Base-by-base conservation (phyloP, 2,797 vertebrate species). In the Okamejei kenojei region DNA sequence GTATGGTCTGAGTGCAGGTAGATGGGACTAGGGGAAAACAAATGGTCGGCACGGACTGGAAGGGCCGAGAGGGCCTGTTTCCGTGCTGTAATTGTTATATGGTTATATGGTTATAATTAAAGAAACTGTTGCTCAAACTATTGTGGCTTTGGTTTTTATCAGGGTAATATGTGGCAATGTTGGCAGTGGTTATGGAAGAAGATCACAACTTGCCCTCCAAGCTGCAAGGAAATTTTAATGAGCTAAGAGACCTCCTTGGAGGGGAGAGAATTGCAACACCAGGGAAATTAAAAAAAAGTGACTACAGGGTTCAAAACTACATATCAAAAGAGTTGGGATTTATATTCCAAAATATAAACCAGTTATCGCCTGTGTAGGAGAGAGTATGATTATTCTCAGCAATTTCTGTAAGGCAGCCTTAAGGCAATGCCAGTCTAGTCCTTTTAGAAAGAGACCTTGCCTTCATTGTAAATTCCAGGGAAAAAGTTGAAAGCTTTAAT, bases 321-420 rank as follows among this genome's bases (percentile, higher is more conserved):
- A 68, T 68, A 88, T 21, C 45, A 19, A 63, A 88, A 21, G 61
- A 68, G 84, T 9, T 88, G 84, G n/a, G 61, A 88, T 68, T 88
- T 88, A 68, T 63, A 88, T 88, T 88, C n/a, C 68, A 23, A 65
- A 88, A 88, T 21, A 84, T 29, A 88, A 88, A 19, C 84, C 17
- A 65, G 17, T 35, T 17, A 88, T 8, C 65, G 15, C n/a, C 2
- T 58, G 13, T 86, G 84, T 63, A n/a, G 32, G 15, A 88, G n/a
- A 29, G 4, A 88, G n/a, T 88, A 68, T 88, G 61, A 68, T 88
- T 88, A 88, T 68, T 88, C 17, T 88, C n/a, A 88, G 84, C 63
- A 88, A 68, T 88, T 88, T 88, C 63, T 35, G 7, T 9, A 88
- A 88, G 61, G 61, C 17, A 54, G 61, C 84, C 84, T 35, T 35